Percentiles rank a stretch among this genome's conserved stretches.
These are phyloP conservation scores for Xiphias gladius DNA, from an alignment of 2,113 vertebrate species.

Conservation along the genomic window DNA sequence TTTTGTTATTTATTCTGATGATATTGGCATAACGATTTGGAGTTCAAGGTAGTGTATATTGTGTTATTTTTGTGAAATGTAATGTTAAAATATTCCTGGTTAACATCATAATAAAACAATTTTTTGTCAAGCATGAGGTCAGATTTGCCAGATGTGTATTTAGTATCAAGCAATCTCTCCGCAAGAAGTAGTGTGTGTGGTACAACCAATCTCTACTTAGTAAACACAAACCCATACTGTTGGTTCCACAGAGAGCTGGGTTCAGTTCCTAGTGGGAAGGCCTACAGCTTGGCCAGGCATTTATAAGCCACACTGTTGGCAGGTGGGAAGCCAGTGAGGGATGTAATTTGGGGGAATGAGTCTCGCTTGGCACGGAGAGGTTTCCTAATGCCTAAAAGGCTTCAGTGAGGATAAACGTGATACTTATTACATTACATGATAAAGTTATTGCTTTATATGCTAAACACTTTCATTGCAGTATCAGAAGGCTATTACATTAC, in stretches of 20 bases:
- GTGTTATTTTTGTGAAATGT: too few relatives aligned
- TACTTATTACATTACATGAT: constrained; percentile 27
- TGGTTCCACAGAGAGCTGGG: constrained; percentile 12
- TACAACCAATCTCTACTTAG: background rate
- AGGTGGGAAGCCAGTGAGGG: constrained; percentile 31
- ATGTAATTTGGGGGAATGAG: constrained; percentile 9
- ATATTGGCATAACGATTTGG: background rate
- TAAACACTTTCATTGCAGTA: constrained; percentile 27
- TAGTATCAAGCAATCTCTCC: background rate
- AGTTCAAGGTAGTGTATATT: background rate
- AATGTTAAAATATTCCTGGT: background rate
- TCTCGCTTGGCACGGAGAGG: background rate
- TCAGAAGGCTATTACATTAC: constrained; percentile 12
- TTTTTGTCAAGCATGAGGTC: background rate
- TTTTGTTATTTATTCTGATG: too few relatives aligned
- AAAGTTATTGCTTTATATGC: constrained; percentile 27
- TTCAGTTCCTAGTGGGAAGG: constrained; percentile 9
- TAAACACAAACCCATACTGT: background rate
- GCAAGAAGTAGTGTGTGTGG: background rate
- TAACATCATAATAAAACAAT: background rate
- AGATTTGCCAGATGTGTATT: background rate
- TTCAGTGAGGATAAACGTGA: constrained; percentile 14
- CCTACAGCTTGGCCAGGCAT: background rate
- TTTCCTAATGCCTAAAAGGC: background rate
- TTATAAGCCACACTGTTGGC: background rate